Conservation (phyloP, 2,113 vertebrate genomes). For the Gymnorhina tibicen region DNA sequence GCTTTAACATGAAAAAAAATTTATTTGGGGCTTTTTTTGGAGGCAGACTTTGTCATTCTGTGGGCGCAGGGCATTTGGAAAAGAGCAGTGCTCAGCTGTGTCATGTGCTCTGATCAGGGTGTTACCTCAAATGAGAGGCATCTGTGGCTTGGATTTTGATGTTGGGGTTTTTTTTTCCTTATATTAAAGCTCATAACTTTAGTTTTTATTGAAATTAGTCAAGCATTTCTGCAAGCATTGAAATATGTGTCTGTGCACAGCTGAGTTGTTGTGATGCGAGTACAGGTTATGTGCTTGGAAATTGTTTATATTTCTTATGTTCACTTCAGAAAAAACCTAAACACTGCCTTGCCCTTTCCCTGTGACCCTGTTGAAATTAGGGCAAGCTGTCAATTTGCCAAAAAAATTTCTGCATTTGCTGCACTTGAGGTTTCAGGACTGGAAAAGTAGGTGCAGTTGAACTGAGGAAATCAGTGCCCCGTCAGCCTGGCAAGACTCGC, state of each 20-base stretch:
- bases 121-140: not conserved
- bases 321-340: not conserved
- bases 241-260: not conserved
- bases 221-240: not conserved
- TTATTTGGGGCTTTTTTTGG: not conserved
- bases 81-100: not conserved
- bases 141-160: not conserved
- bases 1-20: not conserved
- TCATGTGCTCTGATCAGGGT: not conserved
- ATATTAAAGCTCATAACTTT: not conserved
- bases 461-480: not conserved
- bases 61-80: not conserved
- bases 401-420: not conserved
- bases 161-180: rapidly evolving
- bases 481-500: not conserved
- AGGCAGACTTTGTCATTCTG: not conserved
- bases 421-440: not conserved
- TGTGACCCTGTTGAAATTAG: not conserved
- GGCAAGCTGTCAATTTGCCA: not conserved
- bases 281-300: not conserved
- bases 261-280: not conserved
- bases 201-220: not conserved
- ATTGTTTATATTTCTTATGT: not conserved
- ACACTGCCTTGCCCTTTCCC: not conserved
- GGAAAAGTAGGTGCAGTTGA: not conserved